Percentiles rank a stretch among this genome's conserved stretches.
Evolutionary conservation across 30 jellyfish, hydroid and myxozoan genomes (phyloP).

Genomic region (Aurelia sp.): DNA sequence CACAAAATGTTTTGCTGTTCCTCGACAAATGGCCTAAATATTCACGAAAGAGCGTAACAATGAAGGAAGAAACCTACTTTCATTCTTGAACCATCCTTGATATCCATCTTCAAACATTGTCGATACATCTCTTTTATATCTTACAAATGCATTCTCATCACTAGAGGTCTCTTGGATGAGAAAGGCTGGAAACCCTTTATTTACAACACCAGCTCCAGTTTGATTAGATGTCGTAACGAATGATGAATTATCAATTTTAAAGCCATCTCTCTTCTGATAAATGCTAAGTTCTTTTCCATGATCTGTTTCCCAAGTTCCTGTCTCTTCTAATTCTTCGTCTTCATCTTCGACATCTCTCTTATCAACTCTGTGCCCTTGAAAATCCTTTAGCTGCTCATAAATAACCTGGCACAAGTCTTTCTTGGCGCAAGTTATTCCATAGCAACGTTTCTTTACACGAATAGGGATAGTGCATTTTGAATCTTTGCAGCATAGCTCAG

Average conservation of each 20-base stretch:
- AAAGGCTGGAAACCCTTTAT: conserved; percentile 25
- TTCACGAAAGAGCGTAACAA: too few species aligned
- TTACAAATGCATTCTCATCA: not conserved
- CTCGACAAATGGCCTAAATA: too few species aligned
- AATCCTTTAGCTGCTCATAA: conserved; percentile 69
- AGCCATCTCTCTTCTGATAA: conserved; percentile 26
- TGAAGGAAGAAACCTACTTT: too few species aligned
- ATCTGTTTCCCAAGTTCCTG: conserved; percentile 39
- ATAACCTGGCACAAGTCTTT: conserved; percentile 77
- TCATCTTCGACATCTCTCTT: conserved; percentile 75
- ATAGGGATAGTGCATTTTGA: conserved; percentile 71
- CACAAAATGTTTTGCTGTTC: too few species aligned
- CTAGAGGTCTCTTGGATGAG: conserved; percentile 1
- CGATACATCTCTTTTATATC: not conserved
- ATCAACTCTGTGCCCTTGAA: conserved; percentile 90
- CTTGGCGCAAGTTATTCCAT: conserved; percentile 72
- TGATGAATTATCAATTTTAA: not conserved
- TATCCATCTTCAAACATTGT: too few species aligned
- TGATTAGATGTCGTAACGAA: not conserved
- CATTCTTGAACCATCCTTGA: too few species aligned
- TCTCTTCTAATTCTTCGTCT: conserved; percentile 22
- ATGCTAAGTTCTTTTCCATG: conserved; percentile 49
- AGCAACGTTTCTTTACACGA: conserved; percentile 60
- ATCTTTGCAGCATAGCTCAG: conserved; percentile 79
- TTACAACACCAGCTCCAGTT: not conserved